Evolutionary conservation across 2,888 invertebrate genomes (phyloP).

Genomic region (Patella caerulea): DNA sequence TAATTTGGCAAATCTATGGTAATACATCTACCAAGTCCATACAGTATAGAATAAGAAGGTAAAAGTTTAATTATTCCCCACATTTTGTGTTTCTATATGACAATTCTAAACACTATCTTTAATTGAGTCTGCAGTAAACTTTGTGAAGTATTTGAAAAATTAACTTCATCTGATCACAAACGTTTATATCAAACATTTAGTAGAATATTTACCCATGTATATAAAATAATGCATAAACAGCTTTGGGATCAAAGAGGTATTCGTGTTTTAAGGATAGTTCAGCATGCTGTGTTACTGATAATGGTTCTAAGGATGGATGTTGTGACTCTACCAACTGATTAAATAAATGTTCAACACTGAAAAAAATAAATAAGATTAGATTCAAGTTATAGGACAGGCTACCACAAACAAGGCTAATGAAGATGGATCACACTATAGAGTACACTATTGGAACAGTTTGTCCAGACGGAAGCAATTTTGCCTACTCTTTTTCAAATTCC

Average conservation of each 20-base stretch:
- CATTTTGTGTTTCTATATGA: no score
- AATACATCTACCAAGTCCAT: no score
- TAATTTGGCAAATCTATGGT: no score
- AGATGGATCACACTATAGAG: not conserved
- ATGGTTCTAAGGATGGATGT: conserved; percentile 89
- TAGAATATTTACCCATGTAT: conserved; percentile 82
- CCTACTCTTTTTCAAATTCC: no score
- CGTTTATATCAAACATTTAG: no score
- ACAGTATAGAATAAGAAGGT: no score
- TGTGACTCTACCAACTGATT: conserved; percentile 87
- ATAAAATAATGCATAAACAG: conserved; percentile 87
- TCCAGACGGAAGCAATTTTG: not conserved
- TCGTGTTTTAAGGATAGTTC: conserved; percentile 86
- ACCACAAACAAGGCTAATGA: not conserved
- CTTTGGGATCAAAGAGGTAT: conserved; percentile 84
- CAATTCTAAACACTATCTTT: no score
- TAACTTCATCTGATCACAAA: no score
- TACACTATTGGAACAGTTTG: not conserved
- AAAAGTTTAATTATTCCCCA: no score
- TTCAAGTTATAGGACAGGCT: not conserved
- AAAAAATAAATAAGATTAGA: conserved; percentile 33
- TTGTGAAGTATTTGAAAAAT: not conserved
- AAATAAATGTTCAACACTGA: conserved; percentile 90
- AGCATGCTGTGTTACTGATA: conserved; percentile 83
- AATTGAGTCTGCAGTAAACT: not conserved